These are phyloP conservation scores for Cricetomys ansorgei DNA, from an alignment of 2,113 vertebrate genomes.

Conservation along the genomic window DNA sequence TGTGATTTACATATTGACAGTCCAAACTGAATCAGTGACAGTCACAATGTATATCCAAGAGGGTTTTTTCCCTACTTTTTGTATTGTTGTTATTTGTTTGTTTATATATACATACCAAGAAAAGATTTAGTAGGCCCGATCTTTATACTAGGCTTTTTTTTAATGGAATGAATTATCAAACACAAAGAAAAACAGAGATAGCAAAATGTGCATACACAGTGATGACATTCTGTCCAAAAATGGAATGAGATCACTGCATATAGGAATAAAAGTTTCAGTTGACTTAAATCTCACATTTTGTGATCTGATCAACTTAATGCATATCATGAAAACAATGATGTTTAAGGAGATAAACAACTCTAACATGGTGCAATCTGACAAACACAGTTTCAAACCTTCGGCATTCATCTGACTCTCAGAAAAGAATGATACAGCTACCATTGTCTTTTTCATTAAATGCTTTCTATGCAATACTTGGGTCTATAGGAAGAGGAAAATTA, in stretches of 20 bases:
- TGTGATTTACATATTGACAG: neutral
- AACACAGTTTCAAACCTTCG: neutral
- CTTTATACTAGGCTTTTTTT: neutral
- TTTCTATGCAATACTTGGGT: neutral
- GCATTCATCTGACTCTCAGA: neutral
- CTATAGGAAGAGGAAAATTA: neutral
- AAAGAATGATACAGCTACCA: neutral
- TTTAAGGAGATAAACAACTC: neutral
- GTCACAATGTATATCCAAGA: neutral
- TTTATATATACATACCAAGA: neutral
- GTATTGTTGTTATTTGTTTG: neutral
- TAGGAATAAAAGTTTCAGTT: neutral
- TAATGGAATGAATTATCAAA: neutral
- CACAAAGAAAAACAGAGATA: constrained; percentile 22
- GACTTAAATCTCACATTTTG: neutral
- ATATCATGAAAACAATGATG: neutral
- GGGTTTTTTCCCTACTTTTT: neutral
- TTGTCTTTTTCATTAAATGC: neutral
- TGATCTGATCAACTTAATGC: neutral
- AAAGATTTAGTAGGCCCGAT: neutral
- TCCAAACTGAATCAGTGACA: neutral
- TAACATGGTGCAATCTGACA: neutral
- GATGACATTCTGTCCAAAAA: neutral
- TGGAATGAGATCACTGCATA: neutral
- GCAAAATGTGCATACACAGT: neutral